Base-by-base conservation (phyloP, 2,113 vertebrate genomes). In the Siniperca knerii region DNA sequence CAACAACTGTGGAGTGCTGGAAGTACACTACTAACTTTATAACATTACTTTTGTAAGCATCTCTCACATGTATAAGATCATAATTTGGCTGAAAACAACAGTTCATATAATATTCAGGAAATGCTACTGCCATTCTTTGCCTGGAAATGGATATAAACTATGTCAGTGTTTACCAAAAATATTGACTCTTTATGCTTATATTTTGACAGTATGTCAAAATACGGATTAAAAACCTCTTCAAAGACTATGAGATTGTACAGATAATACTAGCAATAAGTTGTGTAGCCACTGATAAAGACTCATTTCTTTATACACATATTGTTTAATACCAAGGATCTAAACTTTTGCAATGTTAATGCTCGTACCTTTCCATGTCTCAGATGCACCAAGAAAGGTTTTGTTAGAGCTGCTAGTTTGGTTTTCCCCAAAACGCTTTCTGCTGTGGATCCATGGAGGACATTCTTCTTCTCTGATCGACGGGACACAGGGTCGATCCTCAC, bases 351-450 rank as follows among this genome's bases (percentile, higher is more conserved):
- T 6, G 12, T 40, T 52, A 13, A 23, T 33, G 54, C 13, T 68
- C 93, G 95, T 96, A 99, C 98, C 96, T 99, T 99, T 90, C 98
- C 98, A 81, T 95, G 96, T 67, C 90, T 94, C 84, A 97, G 93
- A 68, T 98, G 97, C 76, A 99, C 50, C 60, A 99, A 70, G 67
- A 98, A 92, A 21, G 98, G 98, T 78, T 94, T 97, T 67, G 96
- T 96, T 67, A 99, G 94, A 81, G 96, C 96, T 75, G 93, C 89
- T 52, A 98, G 85, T 69, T 96, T 95, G 42, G 87, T 90, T 16
- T 96, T 96, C 62, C 97, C 96, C 2, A 98, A 80, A 74, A 98
- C 73, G 79, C 94, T 95, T 60, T 96, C 93, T 6, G 92, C 50
- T 18, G 81, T 96, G 88, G 96, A 96, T 57, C 96, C 97, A 46